These are phyloP conservation scores for Anguilla japonica DNA, from an alignment of 2,113 vertebrate genomes.

Conservation along the genomic window DNA sequence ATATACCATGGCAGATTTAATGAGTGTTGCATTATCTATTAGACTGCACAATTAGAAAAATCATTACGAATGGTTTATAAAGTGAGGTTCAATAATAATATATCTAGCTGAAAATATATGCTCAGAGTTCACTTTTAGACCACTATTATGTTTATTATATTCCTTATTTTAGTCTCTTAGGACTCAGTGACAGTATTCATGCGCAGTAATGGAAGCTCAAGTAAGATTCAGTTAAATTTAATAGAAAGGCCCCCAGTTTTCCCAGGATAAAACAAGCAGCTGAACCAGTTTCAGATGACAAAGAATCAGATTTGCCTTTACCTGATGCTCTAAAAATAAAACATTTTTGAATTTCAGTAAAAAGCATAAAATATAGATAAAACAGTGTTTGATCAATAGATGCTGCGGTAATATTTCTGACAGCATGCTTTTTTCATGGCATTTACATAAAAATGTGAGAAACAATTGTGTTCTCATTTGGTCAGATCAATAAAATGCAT, in stretches of 20 bases:
- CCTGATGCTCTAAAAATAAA: not conserved
- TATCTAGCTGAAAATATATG: not conserved
- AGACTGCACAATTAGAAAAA: not conserved
- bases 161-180: not conserved
- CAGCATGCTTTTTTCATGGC: not conserved
- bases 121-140: not conserved
- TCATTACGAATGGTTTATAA: not conserved
- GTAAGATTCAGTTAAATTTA: not conserved
- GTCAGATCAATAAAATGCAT: not conserved
- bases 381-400: not conserved
- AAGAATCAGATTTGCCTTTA: not conserved
- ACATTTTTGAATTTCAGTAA: not conserved
- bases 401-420: not conserved
- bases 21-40: not conserved
- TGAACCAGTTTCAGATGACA: not conserved
- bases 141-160: not conserved
- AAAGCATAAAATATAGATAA: not conserved
- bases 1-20: not conserved
- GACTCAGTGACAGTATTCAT: not conserved
- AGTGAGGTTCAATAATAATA: not conserved
- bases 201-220: not conserved
- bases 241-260: not conserved
- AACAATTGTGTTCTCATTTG: not conserved
- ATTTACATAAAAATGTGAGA: not conserved
- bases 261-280: not conserved